A percentile compares a stretch with the other conserved stretches of the same genome.
Conservation (phyloP, 2,888 invertebrate species). For the Conchocele bisecta region DNA sequence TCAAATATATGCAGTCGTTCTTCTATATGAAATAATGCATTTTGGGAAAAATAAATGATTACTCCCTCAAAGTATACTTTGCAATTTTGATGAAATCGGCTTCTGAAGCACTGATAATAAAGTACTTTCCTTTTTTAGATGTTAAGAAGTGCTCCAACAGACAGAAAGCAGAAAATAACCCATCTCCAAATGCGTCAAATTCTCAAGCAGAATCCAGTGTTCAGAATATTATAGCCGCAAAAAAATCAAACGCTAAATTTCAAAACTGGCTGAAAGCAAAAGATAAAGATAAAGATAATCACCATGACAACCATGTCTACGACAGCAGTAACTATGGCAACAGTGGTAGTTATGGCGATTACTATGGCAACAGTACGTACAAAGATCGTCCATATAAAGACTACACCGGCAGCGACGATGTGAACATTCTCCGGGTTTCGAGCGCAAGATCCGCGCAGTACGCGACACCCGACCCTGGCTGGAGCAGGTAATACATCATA, state of each 20-base stretch:
- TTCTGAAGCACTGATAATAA: too few relatives aligned
- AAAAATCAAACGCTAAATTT: slow-evolving; percentile 61
- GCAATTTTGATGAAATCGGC: too few relatives aligned
- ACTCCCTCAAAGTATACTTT: too few relatives aligned
- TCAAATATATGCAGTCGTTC: too few relatives aligned
- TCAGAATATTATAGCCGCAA: slow-evolving; percentile 27
- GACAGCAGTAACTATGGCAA: slow-evolving; percentile 36
- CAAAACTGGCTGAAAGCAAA: slow-evolving; percentile 64
- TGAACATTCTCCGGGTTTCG: slow-evolving; percentile 50
- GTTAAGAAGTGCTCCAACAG: too few relatives aligned
- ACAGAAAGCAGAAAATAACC: too few relatives aligned
- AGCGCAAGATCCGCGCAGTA: slow-evolving; percentile 59
- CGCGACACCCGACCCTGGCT: slow-evolving; percentile 61
- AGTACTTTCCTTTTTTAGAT: too few relatives aligned
- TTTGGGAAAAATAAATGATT: too few relatives aligned
- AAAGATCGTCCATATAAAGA: slow-evolving; percentile 37
- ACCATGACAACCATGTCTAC: slow-evolving; percentile 4
- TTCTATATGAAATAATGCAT: too few relatives aligned
- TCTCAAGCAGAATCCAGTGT: too few relatives aligned
- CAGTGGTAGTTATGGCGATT: slow-evolving; percentile 24
- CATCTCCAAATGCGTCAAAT: too few relatives aligned
- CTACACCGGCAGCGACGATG: slow-evolving; percentile 30
- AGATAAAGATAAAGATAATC: slow-evolving; percentile 14
- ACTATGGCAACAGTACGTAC: slow-evolving; percentile 25
- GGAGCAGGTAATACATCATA: too few relatives aligned